phyloP scores from a whole-genome alignment of 2,888 invertebrate species.

The Tipula vernalis region DNA sequence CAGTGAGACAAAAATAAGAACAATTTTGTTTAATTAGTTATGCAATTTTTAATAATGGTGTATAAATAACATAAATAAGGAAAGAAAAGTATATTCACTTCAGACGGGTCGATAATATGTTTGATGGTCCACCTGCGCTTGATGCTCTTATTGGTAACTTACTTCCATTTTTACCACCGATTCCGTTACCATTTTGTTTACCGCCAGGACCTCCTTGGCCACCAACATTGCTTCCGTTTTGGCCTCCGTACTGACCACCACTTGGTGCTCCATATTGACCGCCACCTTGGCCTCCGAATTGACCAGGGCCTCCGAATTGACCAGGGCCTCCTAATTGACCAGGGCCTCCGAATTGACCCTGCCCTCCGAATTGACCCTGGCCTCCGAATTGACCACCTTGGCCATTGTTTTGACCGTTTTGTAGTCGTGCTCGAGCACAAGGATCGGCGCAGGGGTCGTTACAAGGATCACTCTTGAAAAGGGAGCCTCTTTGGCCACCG shows the following conservation, averaged over 20 bases:
- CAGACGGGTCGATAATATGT: neutral
- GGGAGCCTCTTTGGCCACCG: too few species aligned
- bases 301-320: neutral
- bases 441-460: neutral
- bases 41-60: neutral
- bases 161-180: neutral
- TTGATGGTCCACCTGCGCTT: neutral
- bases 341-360: neutral
- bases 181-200: neutral
- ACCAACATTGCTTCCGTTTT: neutral
- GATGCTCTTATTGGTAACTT: neutral
- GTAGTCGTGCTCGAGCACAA: neutral
- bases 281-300: neutral
- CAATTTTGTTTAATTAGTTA: neutral
- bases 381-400: neutral
- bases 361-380: neutral
- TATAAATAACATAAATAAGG: neutral
- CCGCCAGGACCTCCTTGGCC: neutral
- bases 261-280: neutral
- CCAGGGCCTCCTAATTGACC: neutral
- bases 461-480: neutral
- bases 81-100: neutral
- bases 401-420: neutral
- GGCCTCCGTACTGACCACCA: neutral
- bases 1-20: neutral